Conservation (phyloP, 2,113 vertebrate genomes). For the Erythrocercus mccallii region DNA sequence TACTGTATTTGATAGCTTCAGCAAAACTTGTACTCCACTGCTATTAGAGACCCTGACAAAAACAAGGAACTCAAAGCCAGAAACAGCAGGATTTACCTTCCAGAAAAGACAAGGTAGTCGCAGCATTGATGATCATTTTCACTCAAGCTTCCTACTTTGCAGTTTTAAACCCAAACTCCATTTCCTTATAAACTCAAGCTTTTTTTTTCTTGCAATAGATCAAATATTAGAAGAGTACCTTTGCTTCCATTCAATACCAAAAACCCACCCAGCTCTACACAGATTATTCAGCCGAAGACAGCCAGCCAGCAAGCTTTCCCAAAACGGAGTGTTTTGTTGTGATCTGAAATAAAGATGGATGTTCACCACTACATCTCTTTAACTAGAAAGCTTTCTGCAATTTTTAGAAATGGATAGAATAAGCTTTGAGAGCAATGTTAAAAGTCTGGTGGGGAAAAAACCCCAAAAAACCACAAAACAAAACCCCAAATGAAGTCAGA, state of each 20-base stretch:
- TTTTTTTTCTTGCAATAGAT: background rate
- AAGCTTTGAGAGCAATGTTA: background rate
- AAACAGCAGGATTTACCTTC: background rate
- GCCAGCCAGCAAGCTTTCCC: background rate
- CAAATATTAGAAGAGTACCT: background rate
- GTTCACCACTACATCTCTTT: background rate
- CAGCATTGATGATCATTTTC: background rate
- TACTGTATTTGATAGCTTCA: background rate
- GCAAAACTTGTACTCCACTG: background rate
- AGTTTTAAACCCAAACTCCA: background rate
- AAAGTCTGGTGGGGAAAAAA: fast-evolving
- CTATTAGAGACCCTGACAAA: background rate
- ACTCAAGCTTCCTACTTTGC: background rate
- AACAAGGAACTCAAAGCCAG: background rate
- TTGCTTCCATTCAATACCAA: background rate
- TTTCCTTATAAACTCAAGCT: background rate
- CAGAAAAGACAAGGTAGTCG: background rate
- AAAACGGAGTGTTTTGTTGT: background rate
- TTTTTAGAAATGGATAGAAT: background rate
- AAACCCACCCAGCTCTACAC: background rate
- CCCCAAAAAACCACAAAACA: background rate
- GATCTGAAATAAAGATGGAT: background rate
- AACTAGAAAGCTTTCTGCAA: background rate
- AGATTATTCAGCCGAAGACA: background rate
- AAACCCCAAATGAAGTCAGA: background rate